Conservation (phyloP, 1,140 invertebrate species). For the Drosophila funebris region DNA sequence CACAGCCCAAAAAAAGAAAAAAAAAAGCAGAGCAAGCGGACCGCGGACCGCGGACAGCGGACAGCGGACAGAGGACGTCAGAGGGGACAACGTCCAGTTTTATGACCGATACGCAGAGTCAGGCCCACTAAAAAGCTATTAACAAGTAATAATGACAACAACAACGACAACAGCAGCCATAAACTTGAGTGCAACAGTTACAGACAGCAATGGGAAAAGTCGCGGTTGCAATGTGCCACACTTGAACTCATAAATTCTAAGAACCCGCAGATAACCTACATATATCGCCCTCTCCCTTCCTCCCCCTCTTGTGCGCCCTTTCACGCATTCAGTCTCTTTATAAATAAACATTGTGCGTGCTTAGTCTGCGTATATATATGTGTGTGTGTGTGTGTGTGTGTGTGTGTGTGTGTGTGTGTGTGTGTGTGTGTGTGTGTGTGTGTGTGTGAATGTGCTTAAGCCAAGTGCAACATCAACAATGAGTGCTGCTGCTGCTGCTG, state of each 20-base stretch:
- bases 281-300: conserved; percentile 31
- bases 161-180: conserved; percentile 47
- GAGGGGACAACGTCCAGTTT: conserved; percentile 44
- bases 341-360: conserved; percentile 73
- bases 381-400: conserved; percentile 6
- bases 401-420: conserved; percentile 16
- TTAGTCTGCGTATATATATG: too few relatives aligned
- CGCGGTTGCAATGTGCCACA: conserved; percentile 66
- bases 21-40: neutral
- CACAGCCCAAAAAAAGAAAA: conserved; percentile 13
- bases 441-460: conserved; percentile 50
- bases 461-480: conserved; percentile 61
- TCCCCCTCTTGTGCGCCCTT: neutral
- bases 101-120: conserved; percentile 63
- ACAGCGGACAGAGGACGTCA: neutral
- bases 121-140: conserved; percentile 68
- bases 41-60: neutral
- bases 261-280: conserved; percentile 77
- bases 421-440: conserved; percentile 13
- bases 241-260: conserved; percentile 80
- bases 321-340: conserved; percentile 20
- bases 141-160: conserved; percentile 75
- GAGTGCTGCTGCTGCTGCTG: conserved; percentile 7
- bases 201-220: conserved; percentile 43
- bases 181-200: conserved; percentile 74